Evolutionary conservation across 2,113 vertebrate species (phyloP).

Genomic region (Seriola quinqueradiata): DNA sequence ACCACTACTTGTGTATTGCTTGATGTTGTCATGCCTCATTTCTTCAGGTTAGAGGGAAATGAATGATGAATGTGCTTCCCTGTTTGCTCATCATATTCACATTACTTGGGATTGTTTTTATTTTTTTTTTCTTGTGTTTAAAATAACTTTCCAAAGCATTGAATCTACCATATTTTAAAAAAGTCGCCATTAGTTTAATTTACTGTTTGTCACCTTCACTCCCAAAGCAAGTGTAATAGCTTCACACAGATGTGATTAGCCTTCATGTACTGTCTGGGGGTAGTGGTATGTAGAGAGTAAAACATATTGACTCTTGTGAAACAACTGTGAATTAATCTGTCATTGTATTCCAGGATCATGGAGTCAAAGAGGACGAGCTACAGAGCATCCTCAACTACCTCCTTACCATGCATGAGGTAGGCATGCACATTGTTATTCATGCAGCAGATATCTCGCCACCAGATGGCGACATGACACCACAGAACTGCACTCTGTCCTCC

Average conservation of each 20-base stretch:
- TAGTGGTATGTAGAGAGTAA: not conserved
- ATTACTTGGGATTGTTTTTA: not conserved
- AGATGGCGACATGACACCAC: conserved; percentile 77
- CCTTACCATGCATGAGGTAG: conserved; percentile 98
- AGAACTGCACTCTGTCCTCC: not conserved
- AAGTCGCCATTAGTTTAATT: not conserved
- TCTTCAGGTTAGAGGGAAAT: not conserved
- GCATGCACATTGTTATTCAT: not conserved
- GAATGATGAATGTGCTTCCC: not conserved
- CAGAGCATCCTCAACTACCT: conserved; percentile 98
- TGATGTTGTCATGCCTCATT: not conserved
- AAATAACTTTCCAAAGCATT: not conserved
- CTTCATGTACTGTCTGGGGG: not conserved
- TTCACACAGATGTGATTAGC: not conserved
- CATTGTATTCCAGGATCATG: conserved; percentile 89
- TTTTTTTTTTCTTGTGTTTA: not conserved
- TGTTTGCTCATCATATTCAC: not conserved
- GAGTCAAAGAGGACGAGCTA: conserved; percentile 96
- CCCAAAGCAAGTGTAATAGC: not conserved
- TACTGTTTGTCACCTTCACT: not conserved
- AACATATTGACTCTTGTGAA: not conserved
- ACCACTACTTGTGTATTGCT: not conserved
- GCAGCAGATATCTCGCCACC: conserved; percentile 62
- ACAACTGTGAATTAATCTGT: not conserved
- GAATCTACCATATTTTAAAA: not conserved